Conservation (phyloP, 2,888 invertebrate species). For the Blomia tropicalis region DNA sequence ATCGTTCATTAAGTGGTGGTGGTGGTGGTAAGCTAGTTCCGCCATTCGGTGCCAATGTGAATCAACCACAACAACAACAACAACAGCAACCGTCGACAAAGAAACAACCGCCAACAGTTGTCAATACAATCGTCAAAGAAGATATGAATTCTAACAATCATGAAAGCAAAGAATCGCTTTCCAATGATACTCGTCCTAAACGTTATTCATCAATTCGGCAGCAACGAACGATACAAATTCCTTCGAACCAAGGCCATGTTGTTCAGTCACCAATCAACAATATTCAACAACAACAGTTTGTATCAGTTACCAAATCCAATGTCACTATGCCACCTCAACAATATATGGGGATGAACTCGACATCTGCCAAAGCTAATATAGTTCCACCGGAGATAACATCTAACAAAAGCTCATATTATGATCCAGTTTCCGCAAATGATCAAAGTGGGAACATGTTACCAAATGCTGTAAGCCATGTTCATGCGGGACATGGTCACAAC, state of each 20-base stretch:
- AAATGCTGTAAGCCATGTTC: background rate
- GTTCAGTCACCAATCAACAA: slow-evolving; percentile 5
- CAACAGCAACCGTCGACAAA: background rate
- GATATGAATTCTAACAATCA: background rate
- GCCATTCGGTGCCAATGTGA: slow-evolving; percentile 22
- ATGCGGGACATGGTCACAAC: background rate
- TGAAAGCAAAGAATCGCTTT: background rate
- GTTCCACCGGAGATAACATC: background rate
- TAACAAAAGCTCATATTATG: background rate
- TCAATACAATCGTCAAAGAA: background rate
- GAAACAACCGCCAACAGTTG: background rate
- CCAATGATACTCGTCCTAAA: slow-evolving; percentile 41
- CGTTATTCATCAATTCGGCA: slow-evolving; percentile 52
- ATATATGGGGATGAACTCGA: background rate
- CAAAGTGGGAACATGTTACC: background rate
- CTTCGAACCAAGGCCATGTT: background rate
- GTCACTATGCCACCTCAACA: slow-evolving; percentile 18
- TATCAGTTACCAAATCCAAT: slow-evolving; percentile 14
- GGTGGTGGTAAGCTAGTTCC: slow-evolving; percentile 22
- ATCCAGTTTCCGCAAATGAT: background rate
- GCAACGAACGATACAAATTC: slow-evolving; percentile 22
- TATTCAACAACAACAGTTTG: background rate
- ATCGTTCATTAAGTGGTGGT: background rate
- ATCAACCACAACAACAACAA: background rate
- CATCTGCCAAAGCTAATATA: background rate